phyloP scores from a whole-genome alignment of 1,140 invertebrate genomes.

The Neodiprion pinetum region DNA sequence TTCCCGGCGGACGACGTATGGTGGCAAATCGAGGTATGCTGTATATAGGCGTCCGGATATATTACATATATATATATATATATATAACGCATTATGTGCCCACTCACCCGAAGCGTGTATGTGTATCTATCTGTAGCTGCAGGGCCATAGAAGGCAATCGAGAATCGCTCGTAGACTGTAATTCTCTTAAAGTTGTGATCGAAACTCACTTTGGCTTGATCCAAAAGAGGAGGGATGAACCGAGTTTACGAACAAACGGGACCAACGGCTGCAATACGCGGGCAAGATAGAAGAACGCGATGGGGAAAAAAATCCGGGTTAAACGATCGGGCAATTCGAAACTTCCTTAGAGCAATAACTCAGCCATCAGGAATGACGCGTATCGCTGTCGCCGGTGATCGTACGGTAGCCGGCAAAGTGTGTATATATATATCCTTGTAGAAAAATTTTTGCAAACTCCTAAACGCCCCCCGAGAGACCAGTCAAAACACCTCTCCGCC shows the following conservation, averaged over 20 bases:
- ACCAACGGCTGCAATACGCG: background rate
- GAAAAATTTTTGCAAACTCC: too few relatives aligned
- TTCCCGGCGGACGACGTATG: conserved; percentile 42
- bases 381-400: too few relatives aligned
- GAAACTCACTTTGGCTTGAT: conserved; percentile 44
- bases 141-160: conserved; percentile 40
- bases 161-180: conserved; percentile 53
- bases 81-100: too few relatives aligned
- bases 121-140: background rate
- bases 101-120: background rate
- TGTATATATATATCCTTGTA: too few relatives aligned
- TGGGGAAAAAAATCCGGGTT: background rate
- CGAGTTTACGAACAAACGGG: conserved; percentile 11
- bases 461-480: too few relatives aligned
- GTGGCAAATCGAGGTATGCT: conserved; percentile 41
- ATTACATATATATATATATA: background rate
- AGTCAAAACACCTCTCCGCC: too few relatives aligned
- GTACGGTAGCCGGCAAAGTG: too few relatives aligned
- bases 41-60: conserved; percentile 53
- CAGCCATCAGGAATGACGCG: too few relatives aligned
- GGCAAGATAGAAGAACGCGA: background rate
- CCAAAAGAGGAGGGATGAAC: conserved; percentile 26
- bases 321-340: too few relatives aligned
- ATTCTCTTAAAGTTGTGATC: conserved; percentile 37
- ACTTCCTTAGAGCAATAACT: too few relatives aligned